phyloP scores from a whole-genome alignment of 2,797 vertebrate species.

The Mallotus villosus region DNA sequence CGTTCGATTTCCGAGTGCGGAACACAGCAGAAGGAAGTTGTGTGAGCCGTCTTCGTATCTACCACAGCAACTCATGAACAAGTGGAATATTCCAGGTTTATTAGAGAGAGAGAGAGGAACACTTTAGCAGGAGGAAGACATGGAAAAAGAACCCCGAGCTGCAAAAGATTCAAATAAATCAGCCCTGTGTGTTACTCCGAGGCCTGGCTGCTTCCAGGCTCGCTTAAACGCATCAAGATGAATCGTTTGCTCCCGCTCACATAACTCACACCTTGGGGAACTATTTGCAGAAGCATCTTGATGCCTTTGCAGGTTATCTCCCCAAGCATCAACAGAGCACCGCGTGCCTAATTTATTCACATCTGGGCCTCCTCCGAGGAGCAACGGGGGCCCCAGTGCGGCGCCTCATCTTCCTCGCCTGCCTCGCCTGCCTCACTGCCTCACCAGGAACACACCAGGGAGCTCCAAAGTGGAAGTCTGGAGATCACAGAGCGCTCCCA shows the following conservation, averaged over 20 bases:
- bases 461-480: constrained; percentile 65
- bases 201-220: constrained; percentile 50
- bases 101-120: constrained; percentile 18
- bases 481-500: constrained; percentile 62
- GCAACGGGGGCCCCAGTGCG: constrained; percentile 16
- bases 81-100: constrained; percentile 21
- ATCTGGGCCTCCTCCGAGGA: constrained; percentile 47
- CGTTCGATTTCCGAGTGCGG: no score
- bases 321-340: constrained; percentile 64
- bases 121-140: constrained; percentile 29
- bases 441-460: constrained; percentile 65
- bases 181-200: constrained; percentile 36
- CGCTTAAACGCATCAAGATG: constrained; percentile 66
- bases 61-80: not conserved
- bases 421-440: constrained; percentile 35
- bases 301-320: constrained; percentile 63
- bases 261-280: constrained; percentile 62
- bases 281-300: constrained; percentile 63
- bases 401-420: constrained; percentile 1
- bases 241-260: constrained; percentile 64
- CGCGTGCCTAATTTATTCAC: constrained; percentile 67
- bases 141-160: constrained; percentile 48
- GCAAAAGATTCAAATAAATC: constrained; percentile 61
- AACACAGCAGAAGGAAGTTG: no score
- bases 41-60: not conserved